Base-by-base conservation (phyloP, 2,888 invertebrate species). In the Ennomos quercinarius region DNA sequence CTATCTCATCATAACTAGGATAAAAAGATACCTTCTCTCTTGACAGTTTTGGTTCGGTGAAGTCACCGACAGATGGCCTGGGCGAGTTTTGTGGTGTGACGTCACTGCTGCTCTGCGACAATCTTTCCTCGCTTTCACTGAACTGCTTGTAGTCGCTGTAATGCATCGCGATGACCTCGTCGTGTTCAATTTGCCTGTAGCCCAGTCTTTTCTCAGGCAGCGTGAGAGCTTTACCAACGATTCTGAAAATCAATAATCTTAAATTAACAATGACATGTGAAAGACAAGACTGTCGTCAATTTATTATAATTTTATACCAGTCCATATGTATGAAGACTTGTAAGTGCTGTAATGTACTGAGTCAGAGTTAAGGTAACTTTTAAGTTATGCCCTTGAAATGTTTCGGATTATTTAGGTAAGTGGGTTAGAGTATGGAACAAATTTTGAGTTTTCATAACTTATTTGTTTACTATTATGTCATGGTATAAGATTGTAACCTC, bases 1-100 rank as follows among this genome's bases (percentile, higher is more conserved):
- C 80, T 10, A 37, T 41, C 9, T 86, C 86, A 3, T 87, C 84
- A 56, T 78, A 77, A 36, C 71, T 74, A 12, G 81, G 73, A 49
- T 74, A 76, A 53, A 81, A 83, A 1, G 80, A 71, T 43, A 85
- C 73, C 67, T 79, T 87, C 54, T 86, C 87, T 63, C 84, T 64
- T 13, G 63, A 63, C 8, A 85, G 58, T 64, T 75, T 85, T 11
- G 82, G 81, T 63, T 89, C 87, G 35, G 56, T 65, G 9, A 80
- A 46, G 35, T 86, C 79, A n/a, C 83, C 85, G 4, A 79, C 53
- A 0, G 89, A 87, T 0, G 79, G 73, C 48, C 91, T 67, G 0
- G 92, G 92, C 0, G 92, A 92, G 68, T 91, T 92, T 63, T 88
- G 86, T 1, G 91, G 91, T 9, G 92, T 92, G 65, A 91, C 85